Evolutionary conservation across 30 jellyfish, hydroid and myxozoan species (phyloP).

Genomic region (Turritopsis dohrnii): DNA sequence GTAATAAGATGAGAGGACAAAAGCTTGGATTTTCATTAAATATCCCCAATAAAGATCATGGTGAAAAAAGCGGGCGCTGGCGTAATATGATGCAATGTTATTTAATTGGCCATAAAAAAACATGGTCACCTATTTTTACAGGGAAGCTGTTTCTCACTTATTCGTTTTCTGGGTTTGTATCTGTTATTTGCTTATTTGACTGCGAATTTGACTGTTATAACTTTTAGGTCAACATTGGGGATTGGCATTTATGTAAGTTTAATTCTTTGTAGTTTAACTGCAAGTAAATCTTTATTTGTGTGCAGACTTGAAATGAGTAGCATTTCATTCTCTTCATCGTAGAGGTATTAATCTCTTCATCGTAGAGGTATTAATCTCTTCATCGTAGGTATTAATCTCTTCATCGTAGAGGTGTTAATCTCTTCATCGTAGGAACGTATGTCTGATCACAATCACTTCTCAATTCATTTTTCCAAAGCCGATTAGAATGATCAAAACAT

Average conservation of each 20-base stretch:
- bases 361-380: too few relatives aligned
- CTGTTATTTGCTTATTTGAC: too few relatives aligned
- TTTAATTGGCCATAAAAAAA: neutral
- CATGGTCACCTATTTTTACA: too few relatives aligned
- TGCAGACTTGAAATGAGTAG: too few relatives aligned
- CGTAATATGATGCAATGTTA: neutral
- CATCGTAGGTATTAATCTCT: too few relatives aligned
- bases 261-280: too few relatives aligned
- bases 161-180: too few relatives aligned
- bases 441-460: neutral
- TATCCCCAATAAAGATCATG: neutral
- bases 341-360: too few relatives aligned
- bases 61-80: neutral
- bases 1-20: neutral
- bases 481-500: neutral
- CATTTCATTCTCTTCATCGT: too few relatives aligned
- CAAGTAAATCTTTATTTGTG: too few relatives aligned
- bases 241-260: neutral
- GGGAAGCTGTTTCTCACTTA: too few relatives aligned
- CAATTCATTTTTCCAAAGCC: neutral
- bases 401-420: too few relatives aligned
- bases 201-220: neutral
- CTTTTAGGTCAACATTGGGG: constrained; percentile 11
- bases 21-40: neutral
- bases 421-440: neutral